Percentiles rank a stretch among this genome's conserved stretches.
phyloP scores from a whole-genome alignment of 1,140 invertebrate genomes.

The Macrocentrus cingulum region DNA sequence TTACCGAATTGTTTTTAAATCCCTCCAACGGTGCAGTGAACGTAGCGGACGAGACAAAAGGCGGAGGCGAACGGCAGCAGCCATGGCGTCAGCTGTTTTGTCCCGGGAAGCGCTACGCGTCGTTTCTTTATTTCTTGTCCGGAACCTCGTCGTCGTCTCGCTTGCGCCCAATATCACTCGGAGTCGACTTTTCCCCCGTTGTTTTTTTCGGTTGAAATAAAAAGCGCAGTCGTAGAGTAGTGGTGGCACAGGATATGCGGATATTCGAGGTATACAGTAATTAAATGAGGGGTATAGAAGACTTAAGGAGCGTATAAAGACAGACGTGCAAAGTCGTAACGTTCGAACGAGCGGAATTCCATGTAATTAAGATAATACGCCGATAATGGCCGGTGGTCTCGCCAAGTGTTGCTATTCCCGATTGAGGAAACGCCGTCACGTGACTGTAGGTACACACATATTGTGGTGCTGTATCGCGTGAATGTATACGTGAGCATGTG shows the following conservation, averaged over 20 bases:
- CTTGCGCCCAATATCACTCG: constrained; percentile 37
- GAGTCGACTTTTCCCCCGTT: not conserved
- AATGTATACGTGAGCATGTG: not conserved
- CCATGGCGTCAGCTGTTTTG: constrained; percentile 56
- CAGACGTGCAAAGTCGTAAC: constrained; percentile 11
- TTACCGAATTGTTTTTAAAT: constrained; percentile 56
- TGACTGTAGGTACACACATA: constrained; percentile 4
- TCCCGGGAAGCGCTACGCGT: constrained; percentile 41
- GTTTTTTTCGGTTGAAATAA: not conserved
- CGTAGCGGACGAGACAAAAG: constrained; percentile 22
- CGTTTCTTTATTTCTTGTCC: constrained; percentile 48
- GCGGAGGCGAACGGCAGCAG: constrained; percentile 38
- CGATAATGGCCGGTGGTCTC: constrained; percentile 20
- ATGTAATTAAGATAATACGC: constrained; percentile 23
- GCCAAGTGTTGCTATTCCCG: constrained; percentile 22
- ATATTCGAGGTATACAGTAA: too few relatives aligned
- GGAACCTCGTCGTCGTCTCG: constrained; percentile 10
- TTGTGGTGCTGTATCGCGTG: not conserved
- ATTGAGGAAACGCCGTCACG: constrained; percentile 22
- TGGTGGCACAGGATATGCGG: too few relatives aligned
- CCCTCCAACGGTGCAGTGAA: constrained; percentile 35
- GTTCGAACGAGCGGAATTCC: constrained; percentile 18
- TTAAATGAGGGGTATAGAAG: too few relatives aligned
- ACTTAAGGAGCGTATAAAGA: too few relatives aligned
- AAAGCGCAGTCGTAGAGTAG: too few relatives aligned